Base-by-base conservation (phyloP, 2,113 vertebrate species). In the Salvelinus sp. region DNA sequence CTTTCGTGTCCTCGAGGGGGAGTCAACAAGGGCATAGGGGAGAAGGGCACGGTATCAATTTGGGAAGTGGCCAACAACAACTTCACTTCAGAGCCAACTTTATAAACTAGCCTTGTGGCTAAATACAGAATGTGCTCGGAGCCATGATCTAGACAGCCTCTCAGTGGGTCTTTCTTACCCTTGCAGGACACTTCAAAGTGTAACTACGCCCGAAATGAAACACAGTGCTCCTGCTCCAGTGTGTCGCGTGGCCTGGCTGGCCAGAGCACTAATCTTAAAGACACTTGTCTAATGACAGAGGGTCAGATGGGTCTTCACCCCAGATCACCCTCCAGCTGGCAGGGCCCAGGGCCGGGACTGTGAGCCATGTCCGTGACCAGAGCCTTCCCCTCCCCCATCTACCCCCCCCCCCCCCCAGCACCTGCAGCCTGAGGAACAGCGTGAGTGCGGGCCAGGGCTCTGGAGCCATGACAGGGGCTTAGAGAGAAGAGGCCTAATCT, bases 251-350 rank as follows among this genome's bases (percentile, higher is more conserved):
- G 38, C 38, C 38, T 44, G 38, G 38, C 66, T 6, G 28, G 72
- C 44, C 33, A 23, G n/a, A n/a, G 20, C 10, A 22, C 68, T 69
- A 54, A 80, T 74, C 73, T 84, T 80, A 72, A 82, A 87, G 38
- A 44, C 38, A 44, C 71, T 54, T 67, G 80, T 81, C 54, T 84
- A 81, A 87, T 86, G 85, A 86, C 79, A 78, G 63, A 27, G 25
- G 18, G 48, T 23, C n/a, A 79, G 69, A 81, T 76, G 72, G 66
- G 27, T 47, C 67, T 67, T 72, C 48, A 72, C 70, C 80, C 82
- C 84, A 81, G 77, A 67, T 84, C 68, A 82, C 80, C 77, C 77
- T 87, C 75, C 28, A 82, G 76, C 86, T 91, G 90, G 87, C 88
- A 76, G 68, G 27, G 62, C 54, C 60, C 78, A 77, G 72, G 79